Evolutionary conservation across 2,113 vertebrate species (phyloP).

Genomic region (Gallinago paraguaiae): DNA sequence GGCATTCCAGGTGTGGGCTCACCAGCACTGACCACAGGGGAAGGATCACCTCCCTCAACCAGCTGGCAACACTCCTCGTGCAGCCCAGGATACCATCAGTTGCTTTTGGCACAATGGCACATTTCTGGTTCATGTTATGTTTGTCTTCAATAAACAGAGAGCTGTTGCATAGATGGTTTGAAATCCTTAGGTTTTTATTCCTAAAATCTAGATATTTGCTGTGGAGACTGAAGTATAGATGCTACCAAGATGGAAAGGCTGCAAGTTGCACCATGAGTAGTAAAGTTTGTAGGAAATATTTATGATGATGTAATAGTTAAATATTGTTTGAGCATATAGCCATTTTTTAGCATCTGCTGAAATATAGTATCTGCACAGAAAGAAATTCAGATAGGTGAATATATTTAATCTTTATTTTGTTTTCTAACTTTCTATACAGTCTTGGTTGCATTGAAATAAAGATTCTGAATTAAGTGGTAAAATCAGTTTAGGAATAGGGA

Average conservation of each 20-base stretch:
- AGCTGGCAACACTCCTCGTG: not conserved
- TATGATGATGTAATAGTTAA: not conserved
- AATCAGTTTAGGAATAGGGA: not conserved
- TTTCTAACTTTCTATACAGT: not conserved
- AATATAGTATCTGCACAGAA: not conserved
- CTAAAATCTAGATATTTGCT: not conserved
- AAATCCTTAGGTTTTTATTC: not conserved
- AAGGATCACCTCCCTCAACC: not conserved
- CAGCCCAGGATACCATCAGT: not conserved
- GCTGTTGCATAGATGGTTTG: not conserved
- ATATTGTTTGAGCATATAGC: not conserved
- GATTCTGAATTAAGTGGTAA: not conserved
- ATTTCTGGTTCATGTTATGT: not conserved
- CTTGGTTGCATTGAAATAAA: not conserved
- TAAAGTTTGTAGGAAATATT: not conserved
- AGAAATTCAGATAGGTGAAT: not conserved
- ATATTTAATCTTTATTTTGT: not conserved
- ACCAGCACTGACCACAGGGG: not conserved
- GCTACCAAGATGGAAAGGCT: not conserved
- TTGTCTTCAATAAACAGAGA: not conserved
- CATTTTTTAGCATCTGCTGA: not conserved
- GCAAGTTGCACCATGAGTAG: not conserved
- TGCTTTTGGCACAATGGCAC: rapidly evolving
- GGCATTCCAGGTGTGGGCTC: not conserved
- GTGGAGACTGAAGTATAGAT: not conserved